Evolutionary conservation across 2,113 vertebrate species (phyloP), one percentile per base, ranked within the genome.

Genomic region (Carassius auratus): DNA sequence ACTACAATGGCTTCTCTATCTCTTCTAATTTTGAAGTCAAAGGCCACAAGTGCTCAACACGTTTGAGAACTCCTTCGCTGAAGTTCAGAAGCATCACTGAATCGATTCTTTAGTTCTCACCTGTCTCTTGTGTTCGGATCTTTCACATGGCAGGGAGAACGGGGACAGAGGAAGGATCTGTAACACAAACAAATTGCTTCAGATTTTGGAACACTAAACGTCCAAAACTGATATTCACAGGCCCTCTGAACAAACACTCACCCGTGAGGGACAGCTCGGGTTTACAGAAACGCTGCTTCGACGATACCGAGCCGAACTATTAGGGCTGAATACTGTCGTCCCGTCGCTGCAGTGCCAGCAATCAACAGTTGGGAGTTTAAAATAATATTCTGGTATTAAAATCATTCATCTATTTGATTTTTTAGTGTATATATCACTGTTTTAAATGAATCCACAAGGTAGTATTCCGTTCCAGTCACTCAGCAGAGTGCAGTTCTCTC

Each of bases 211-310:
- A 6, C n/a, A 8, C 38, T 57, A 71, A 84, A 78, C 66, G 38
- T 12, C 73, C 64, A 21, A 68, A 7, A 61, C 62, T 82, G 21
- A 55, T 69, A 30, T 36, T 50, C 38, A 26, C 23, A 75, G 8
- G 50, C 42, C 19, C 23, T 38, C 48, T 19, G 69, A 38, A 78
- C 69, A 88, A 38, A 78, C 69, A 88, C 93, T 76, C 48, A 94
- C 94, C 92, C 93, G 91, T 1, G 93, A 93, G 0, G 94, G 94
- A 57, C 92, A 92, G 91, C 94, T 93, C 75, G 94, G 94, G 88
- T 95, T 95, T 84, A 96, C 92, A 42, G 95, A 96, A 80, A 95
- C 92, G 6, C 94, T 96, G 93, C 94, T 96, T 86, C 95, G 93
- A 71, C 95, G 83, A 88, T 94, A 95, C 0, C 94, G 93, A 15